Evolutionary conservation across 2,888 invertebrate genomes (phyloP), one percentile per base, ranked within the genome.

Genomic region (Eudasyphora cyanicolor): DNA sequence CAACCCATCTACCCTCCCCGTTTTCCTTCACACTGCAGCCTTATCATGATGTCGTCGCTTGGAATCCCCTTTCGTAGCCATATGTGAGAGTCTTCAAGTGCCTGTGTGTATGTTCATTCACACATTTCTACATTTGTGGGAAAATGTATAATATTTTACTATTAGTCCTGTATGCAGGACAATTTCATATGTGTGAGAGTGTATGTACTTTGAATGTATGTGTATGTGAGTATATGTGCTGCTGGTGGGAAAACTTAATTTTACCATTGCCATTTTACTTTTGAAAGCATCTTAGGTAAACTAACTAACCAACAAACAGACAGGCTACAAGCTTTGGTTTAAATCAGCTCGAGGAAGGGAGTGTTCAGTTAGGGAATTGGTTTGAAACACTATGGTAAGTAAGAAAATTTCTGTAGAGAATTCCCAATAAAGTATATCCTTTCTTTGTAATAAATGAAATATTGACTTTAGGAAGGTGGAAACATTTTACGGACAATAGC

Each of bases 271-370:
- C 42, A 73, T 73, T 73, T 73, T 62, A 67, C 21, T n/a, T 70
- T 79, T 73, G 70, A 71, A 49, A 57, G 74, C 70, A 71, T 75
- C 75, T 78, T 75, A 75, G 70, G 70, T 57, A 78, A 78, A 78
- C 62, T 45, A 42, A 70, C 81, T 45, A 42, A 70, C 81, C 69
- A 75, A 64, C 60, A 70, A 74, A 70, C 62, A 35, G 67, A 62
- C 74, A 74, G 57, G 17, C 27, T n/a, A 45, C 32, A 81, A 42
- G 49, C 10, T 67, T 38, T 67, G 42, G 12, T 67, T 42, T 67
- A 67, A 38, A 14, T 19, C 24, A 32, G 32, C 19, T n/a, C 64
- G 64, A 64, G 64, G 38, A 7, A 0, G 27, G 27, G 1, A 2
- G 14, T 45, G n/a, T 14, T n/a, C n/a, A n/a, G n/a, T n/a, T n/a